phyloP scores from a whole-genome alignment of 1,140 invertebrate species.

The Cherax destructor region DNA sequence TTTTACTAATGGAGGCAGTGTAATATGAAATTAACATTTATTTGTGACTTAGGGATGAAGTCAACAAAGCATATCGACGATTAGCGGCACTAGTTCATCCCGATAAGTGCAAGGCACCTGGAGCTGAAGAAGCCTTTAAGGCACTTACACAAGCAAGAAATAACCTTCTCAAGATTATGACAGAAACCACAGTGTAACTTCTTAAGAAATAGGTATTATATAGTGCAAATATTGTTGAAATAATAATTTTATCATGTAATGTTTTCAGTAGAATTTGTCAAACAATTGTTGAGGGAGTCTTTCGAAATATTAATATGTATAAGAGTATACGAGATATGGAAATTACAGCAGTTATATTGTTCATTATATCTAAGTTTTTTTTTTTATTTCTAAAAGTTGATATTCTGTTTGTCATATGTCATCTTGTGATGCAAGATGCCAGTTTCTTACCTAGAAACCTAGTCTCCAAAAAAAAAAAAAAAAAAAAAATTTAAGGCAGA shows the following conservation, averaged over 20 bases:
- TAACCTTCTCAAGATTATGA: conserved; percentile 62
- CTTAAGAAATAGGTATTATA: not conserved
- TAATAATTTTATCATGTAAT: not conserved
- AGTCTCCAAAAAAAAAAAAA: not conserved
- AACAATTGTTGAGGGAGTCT: not conserved
- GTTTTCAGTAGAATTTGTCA: not conserved
- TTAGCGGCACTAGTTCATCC: conserved; percentile 77
- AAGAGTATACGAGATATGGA: too few species aligned
- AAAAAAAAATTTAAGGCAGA: not conserved
- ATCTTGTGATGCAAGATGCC: not conserved
- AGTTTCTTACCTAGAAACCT: not conserved
- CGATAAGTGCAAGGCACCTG: conserved; percentile 77
- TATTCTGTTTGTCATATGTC: too few species aligned
- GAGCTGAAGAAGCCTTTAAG: conserved; percentile 78
- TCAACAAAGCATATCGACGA: conserved; percentile 77
- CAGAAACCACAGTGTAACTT: conserved; percentile 68
- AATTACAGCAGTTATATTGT: too few species aligned
- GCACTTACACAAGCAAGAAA: conserved; percentile 73
- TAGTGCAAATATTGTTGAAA: not conserved
- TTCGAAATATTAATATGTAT: too few species aligned
- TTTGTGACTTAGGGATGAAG: conserved; percentile 75
- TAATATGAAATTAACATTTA: not conserved
- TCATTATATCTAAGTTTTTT: too few species aligned
- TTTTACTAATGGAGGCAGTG: too few species aligned
- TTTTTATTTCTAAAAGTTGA: too few species aligned